Base-by-base conservation (phyloP, 2,797 vertebrate species). In the Oryzias dopingdopingensis region DNA sequence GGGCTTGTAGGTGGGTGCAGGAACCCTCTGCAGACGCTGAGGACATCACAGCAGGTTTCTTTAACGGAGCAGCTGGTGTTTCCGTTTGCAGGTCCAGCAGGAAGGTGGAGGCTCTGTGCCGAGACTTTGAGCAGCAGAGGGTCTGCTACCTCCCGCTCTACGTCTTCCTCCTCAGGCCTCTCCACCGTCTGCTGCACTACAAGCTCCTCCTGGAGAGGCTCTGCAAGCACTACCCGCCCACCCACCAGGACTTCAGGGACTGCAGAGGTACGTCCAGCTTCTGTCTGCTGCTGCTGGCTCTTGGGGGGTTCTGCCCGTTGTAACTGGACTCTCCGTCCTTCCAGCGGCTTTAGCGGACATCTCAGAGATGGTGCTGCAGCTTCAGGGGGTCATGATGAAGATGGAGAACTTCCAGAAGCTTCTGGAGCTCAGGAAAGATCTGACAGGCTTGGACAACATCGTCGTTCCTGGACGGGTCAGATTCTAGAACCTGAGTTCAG, bases 361-460 rank as follows among this genome's bases (percentile, higher is more conserved):
- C 79, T 94, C 95, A 0, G 97, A 99, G 86, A 90, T 96, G 92
- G 94, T 93, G 66, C 91, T 93, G 23, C 95, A 95, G 77, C 93
- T 98, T 45, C 95, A 97, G 0, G 91, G 94, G 42, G 90, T 89
- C 52, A 96, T 98, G 96, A 94, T 97, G 89, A 97, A 98, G 91
- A 97, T 96, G 91, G 97, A 98, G 89, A 98, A 99, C 78, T 96
- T 96, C 86, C 96, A 98, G 90, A 98, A 97, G 78, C 92, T 99
- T 6, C 92, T 96, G 2, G 96, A 99, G 81, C 92, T 99, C 73
- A 96, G 93, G 89, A 98, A 97, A 74, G 97, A 98, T 70, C 86
- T 99, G 86, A 93, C 94, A 0, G 93, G 95, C 84, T 92, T 96
- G 4, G 95, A 98, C 73, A 93, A 91, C 89, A 90, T 99, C 22